phyloP scores from a whole-genome alignment of 2,888 invertebrate genomes.

The Chromoteleia sp. region DNA sequence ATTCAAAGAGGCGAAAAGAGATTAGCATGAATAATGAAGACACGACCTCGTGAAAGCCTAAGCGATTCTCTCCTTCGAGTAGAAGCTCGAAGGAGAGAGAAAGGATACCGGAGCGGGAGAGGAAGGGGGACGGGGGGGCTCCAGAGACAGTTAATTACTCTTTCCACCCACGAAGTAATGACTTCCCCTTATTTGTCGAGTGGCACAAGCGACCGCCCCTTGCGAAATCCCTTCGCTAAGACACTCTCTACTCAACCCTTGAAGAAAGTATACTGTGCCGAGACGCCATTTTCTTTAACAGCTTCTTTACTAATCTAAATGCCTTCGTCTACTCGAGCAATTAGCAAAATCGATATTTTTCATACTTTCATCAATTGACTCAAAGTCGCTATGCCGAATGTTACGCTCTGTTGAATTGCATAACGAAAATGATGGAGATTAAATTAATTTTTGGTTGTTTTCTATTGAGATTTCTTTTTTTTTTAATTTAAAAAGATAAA shows the following conservation, averaged over 20 bases:
- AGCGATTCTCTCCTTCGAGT: constrained; percentile 80
- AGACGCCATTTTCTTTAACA: constrained; percentile 68
- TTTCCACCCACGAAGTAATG: constrained; percentile 81
- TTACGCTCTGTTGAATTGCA: background rate
- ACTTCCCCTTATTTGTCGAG: constrained; percentile 84
- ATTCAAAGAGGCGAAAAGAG: constrained; percentile 78
- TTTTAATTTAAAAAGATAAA: too few species aligned
- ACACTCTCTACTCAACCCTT: constrained; percentile 57
- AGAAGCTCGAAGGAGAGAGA: constrained; percentile 79
- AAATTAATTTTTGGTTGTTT: too few species aligned
- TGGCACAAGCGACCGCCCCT: constrained; percentile 82
- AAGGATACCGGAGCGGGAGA: constrained; percentile 67
- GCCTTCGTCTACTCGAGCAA: constrained; percentile 65
- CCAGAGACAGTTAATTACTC: constrained; percentile 82
- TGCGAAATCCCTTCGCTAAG: constrained; percentile 74
- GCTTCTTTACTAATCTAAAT: constrained; percentile 69
- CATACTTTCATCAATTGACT: constrained; percentile 40
- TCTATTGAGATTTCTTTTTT: too few species aligned
- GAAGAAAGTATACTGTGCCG: constrained; percentile 60
- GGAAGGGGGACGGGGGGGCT: constrained; percentile 73
- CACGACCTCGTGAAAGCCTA: constrained; percentile 82
- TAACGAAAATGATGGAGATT: too few species aligned
- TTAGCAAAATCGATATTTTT: constrained; percentile 69
- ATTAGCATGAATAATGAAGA: constrained; percentile 84
- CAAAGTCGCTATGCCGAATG: background rate